Base-by-base conservation (phyloP, 2,888 invertebrate species). In the Ethmia dodecea region DNA sequence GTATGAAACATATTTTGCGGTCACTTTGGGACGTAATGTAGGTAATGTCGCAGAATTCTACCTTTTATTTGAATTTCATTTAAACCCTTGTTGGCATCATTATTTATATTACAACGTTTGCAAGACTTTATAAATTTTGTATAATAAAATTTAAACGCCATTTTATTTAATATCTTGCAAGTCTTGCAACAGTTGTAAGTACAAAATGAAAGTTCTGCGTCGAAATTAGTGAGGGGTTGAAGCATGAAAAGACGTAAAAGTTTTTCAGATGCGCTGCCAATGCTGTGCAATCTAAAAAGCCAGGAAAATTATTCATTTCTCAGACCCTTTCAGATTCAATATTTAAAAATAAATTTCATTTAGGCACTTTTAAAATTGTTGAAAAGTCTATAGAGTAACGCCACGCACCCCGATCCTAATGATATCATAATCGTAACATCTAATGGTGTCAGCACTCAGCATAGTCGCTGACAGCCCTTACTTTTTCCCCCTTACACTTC, bases 1-100 rank as follows among this genome's bases (percentile, higher is more conserved):
- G 55, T 53, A 57, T 47, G 45, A 47, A 49, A 51, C 49, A 52
- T 58, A 64, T 60, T 68, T 64, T 52, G 62, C 50, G 60, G 66
- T 56, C 54, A 55, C 48, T 45, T 43, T 45, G 45, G 51, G 49
- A 44, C 49, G 47, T 47, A 49, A 53, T 52, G 48, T n/a, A n/a
- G n/a, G n/a, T 44, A 45, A 45, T 56, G 44, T 42, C 31, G 42
- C 33, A 28, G 42, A 39, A 39, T 52, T 58, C 55, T 52, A 53
- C 55, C 59, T 61, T 56, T 53, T 48, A 47, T 44, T 43, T 39
- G 30, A 41, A 38, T 43, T 42, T 41, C 38, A 37, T 40, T 47
- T 42, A 37, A 44, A 37, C 31, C 14, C 18, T 0, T 24, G 3
- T n/a, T 32, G 24, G 22, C 12, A 11, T 11, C 30, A 10, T 24